phyloP scores from a whole-genome alignment of 1,140 invertebrate genomes.

The Orchesella cincta region DNA sequence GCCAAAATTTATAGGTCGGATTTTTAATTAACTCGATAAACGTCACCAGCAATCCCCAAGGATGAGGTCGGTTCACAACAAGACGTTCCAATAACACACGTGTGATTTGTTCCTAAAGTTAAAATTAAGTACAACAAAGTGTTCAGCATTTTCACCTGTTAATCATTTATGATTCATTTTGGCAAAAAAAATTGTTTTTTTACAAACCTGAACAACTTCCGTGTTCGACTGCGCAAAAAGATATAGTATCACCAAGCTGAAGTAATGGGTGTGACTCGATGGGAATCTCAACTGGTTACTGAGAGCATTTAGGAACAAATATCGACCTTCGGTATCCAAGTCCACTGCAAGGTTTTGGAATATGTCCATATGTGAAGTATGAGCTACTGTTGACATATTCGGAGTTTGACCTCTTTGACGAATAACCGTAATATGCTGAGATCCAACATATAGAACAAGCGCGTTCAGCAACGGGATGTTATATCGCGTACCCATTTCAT shows the following conservation, averaged over 20 bases:
- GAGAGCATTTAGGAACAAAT: conserved; percentile 96
- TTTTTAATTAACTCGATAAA: conserved; percentile 99
- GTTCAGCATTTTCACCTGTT: conserved; percentile 6
- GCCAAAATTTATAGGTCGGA: conserved; percentile 98
- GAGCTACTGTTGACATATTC: conserved; percentile 93
- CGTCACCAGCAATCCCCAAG: conserved; percentile 97
- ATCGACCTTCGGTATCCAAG: conserved; percentile 94
- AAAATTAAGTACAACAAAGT: conserved; percentile 42
- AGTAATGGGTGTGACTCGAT: conserved; percentile 99
- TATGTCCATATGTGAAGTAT: conserved; percentile 98
- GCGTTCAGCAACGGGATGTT: conserved; percentile 97
- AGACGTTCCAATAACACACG: conserved; percentile 88
- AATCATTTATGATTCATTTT: neutral
- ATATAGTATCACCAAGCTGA: conserved; percentile 94
- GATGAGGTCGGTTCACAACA: conserved; percentile 97
- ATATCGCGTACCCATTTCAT: conserved; percentile 86
- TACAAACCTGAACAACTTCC: conserved; percentile 80
- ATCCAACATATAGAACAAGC: conserved; percentile 94
- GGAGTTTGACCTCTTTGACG: conserved; percentile 83
- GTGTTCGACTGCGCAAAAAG: conserved; percentile 97
- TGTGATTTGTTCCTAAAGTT: conserved; percentile 60
- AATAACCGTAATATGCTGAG: conserved; percentile 88
- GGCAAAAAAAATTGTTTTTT: neutral
- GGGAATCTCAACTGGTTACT: conserved; percentile 98
- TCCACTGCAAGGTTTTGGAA: conserved; percentile 98